phyloP scores from a whole-genome alignment of 53 echinoderm and acorn worm genomes.

The Temnopleurus reevesii region DNA sequence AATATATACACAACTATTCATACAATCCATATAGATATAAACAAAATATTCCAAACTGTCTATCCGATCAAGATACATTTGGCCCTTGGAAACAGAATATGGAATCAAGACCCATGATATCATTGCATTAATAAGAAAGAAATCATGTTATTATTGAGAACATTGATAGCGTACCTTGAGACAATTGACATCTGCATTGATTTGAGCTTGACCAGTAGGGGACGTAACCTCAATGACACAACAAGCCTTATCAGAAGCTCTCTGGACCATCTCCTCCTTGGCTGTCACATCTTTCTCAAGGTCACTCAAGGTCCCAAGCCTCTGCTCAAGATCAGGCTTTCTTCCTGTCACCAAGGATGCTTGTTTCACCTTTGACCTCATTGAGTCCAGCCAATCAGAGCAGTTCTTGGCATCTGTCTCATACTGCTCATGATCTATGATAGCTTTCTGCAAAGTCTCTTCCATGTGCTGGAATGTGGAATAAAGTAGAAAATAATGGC shows the following conservation, averaged over 20 bases:
- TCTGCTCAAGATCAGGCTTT: constrained; percentile 61
- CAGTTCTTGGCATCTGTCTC: constrained; percentile 10
- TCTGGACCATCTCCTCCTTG: constrained; percentile 46
- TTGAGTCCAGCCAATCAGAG: constrained; percentile 37
- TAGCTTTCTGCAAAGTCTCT: constrained; percentile 43
- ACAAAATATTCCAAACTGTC: too few relatives aligned
- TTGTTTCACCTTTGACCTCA: constrained; percentile 44
- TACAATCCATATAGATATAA: too few relatives aligned
- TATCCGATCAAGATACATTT: too few relatives aligned
- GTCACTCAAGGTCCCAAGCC: constrained; percentile 58
- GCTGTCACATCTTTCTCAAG: not conserved
- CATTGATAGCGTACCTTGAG: constrained; percentile 41
- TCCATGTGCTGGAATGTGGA: constrained; percentile 16
- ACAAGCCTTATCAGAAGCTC: constrained; percentile 39
- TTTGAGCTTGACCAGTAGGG: constrained; percentile 58
- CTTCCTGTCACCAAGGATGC: constrained; percentile 21
- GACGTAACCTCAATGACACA: constrained; percentile 62
- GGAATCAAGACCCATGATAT: too few relatives aligned
- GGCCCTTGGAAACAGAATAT: too few relatives aligned
- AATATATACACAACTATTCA: too few relatives aligned
- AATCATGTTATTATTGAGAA: too few relatives aligned
- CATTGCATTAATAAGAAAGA: too few relatives aligned
- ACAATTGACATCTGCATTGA: constrained; percentile 44
- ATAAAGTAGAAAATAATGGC: not conserved
- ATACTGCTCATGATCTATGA: constrained; percentile 41